phyloP scores from a whole-genome alignment of 30 jellyfish, hydroid and myxozoan genomes.

The Aurelia sp. region DNA sequence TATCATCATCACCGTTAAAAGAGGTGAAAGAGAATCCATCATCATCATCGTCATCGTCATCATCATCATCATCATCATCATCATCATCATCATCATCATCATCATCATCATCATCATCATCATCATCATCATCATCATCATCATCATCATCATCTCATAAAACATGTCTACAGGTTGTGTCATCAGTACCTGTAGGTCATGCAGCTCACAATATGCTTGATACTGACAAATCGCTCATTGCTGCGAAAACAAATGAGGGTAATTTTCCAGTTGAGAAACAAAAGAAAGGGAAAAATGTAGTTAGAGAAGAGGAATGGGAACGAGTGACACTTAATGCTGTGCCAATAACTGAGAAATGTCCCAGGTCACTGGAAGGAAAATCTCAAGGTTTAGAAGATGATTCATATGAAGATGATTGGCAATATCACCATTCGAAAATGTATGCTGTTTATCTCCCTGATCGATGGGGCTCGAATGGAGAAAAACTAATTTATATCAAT shows the following conservation, averaged over 20 bases:
- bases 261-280: not conserved
- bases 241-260: too few relatives aligned
- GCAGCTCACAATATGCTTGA: too few relatives aligned
- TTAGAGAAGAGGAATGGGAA: not conserved
- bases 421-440: conserved; percentile 18
- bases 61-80: not conserved
- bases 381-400: not conserved
- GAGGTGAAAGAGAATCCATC: not conserved
- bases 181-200: too few relatives aligned
- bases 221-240: too few relatives aligned
- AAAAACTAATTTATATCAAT: conserved; percentile 35
- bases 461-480: conserved; percentile 48
- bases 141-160: too few relatives aligned
- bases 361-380: not conserved
- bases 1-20: not conserved
- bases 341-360: not conserved
- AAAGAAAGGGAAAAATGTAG: not conserved
- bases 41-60: not conserved
- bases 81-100: not conserved
- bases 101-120: not conserved
- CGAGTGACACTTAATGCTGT: not conserved
- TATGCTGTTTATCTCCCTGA: conserved; percentile 57
- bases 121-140: not conserved
- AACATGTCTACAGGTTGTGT: too few relatives aligned
- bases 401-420: conserved; percentile 6